phyloP scores from a whole-genome alignment of 2,797 vertebrate genomes.

The Graptemys geographica region DNA sequence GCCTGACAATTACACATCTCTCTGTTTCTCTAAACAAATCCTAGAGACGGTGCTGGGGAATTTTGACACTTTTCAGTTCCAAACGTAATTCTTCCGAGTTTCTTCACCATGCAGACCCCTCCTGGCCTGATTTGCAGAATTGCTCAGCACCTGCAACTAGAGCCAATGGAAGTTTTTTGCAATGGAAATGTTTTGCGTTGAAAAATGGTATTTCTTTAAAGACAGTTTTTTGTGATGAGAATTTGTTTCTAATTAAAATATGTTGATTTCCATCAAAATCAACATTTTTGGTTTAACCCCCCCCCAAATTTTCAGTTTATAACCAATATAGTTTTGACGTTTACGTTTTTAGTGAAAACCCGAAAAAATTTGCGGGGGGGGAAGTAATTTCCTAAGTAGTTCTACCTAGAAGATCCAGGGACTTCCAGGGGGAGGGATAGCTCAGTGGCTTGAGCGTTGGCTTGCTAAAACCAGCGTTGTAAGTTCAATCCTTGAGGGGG shows the following conservation, averaged over 20 bases:
- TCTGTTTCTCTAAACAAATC: constrained; percentile 29
- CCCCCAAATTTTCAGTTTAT: too few species aligned
- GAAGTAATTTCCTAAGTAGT: neutral
- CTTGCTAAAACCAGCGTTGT: too few species aligned
- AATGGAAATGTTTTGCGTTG: neutral
- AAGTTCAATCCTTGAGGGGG: too few species aligned
- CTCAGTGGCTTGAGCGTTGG: too few species aligned
- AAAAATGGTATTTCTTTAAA: neutral
- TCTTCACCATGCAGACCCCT: neutral
- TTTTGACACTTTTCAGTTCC: constrained; percentile 40
- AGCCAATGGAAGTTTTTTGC: neutral
- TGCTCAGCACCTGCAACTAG: neutral
- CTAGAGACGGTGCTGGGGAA: neutral
- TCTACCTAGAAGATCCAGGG: neutral
- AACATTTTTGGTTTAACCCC: neutral
- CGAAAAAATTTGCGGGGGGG: neutral
- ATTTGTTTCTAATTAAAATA: neutral
- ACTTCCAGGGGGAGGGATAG: neutral
- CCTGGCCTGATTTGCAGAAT: neutral
- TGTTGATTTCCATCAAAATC: neutral
- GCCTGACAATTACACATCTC: constrained; percentile 52
- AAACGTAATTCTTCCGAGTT: neutral
- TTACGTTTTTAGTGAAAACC: neutral
- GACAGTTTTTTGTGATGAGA: neutral
- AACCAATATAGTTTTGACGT: neutral